Percentiles rank a stretch among this genome's conserved stretches.
Conservation (phyloP, 2,113 vertebrate species). For the Scatophagus argus region DNA sequence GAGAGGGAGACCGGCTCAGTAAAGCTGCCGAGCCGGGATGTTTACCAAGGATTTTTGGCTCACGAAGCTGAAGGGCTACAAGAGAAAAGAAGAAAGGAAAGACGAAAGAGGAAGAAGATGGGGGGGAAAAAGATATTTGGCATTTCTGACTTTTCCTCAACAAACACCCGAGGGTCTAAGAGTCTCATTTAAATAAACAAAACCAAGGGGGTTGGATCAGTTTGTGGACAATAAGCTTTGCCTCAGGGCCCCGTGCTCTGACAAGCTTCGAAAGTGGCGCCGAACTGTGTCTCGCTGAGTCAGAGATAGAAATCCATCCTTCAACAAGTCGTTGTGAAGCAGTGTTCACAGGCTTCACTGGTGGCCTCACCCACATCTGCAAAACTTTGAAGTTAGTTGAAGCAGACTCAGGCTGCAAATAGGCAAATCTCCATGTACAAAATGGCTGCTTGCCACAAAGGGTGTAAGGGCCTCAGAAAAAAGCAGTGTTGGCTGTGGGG, state of each 20-base stretch:
- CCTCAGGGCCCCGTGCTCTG: constrained; percentile 69
- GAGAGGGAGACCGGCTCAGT: constrained; percentile 64
- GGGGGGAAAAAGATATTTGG: constrained; percentile 76
- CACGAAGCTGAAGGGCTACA: constrained; percentile 70
- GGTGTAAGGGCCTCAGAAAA: constrained; percentile 37
- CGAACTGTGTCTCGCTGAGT: constrained; percentile 71
- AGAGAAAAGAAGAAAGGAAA: constrained; percentile 80
- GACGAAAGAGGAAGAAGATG: constrained; percentile 70
- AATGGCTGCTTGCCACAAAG: constrained; percentile 69
- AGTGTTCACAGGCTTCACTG: constrained; percentile 73
- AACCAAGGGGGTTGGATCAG: constrained; percentile 78
- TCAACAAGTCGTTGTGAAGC: constrained; percentile 75
- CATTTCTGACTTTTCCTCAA: constrained; percentile 80
- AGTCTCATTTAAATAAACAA: constrained; percentile 85
- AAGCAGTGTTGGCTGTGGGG: constrained; percentile 50
- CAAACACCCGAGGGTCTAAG: constrained; percentile 79
- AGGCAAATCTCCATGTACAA: constrained; percentile 61
- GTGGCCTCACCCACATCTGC: constrained; percentile 65
- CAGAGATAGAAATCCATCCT: constrained; percentile 77
- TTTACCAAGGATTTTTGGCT: constrained; percentile 84
- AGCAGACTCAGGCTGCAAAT: constrained; percentile 50
- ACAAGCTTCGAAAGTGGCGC: constrained; percentile 73
- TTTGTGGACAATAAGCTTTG: constrained; percentile 79
- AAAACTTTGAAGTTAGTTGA: constrained; percentile 66
- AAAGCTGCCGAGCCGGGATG: constrained; percentile 77